Conservation (phyloP, 2,888 invertebrate species). For the Alsophila aescularia region DNA sequence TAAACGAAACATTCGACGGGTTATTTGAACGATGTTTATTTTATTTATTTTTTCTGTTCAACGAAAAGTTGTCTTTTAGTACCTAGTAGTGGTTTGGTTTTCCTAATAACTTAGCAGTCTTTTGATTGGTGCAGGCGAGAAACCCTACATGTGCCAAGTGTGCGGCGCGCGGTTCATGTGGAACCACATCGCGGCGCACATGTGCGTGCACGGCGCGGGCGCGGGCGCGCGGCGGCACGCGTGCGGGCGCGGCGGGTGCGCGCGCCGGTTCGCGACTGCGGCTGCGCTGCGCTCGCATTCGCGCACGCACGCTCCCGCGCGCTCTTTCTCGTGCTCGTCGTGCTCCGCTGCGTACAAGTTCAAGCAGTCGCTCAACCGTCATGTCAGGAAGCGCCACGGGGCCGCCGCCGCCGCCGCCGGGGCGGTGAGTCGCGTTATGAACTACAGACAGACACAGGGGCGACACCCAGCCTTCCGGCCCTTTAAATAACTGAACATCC, state of each 20-base stretch:
- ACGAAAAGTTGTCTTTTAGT: too few relatives aligned
- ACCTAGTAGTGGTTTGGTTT: too few relatives aligned
- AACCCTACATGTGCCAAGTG: conserved; percentile 68
- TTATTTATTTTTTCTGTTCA: too few relatives aligned
- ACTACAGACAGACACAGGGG: too few relatives aligned
- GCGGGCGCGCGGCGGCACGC: conserved; percentile 46
- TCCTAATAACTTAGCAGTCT: too few relatives aligned
- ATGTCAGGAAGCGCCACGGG: conserved; percentile 55
- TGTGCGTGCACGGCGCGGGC: conserved; percentile 35
- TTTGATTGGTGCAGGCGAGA: conserved; percentile 47
- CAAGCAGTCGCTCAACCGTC: conserved; percentile 67
- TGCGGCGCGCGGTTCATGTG: conserved; percentile 69
- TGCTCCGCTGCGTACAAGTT: conserved; percentile 57
- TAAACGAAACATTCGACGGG: too few relatives aligned
- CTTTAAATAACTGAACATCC: too few relatives aligned
- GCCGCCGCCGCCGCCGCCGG: too few relatives aligned
- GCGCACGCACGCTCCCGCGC: conserved; percentile 33
- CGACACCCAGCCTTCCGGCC: too few relatives aligned
- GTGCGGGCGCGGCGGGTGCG: conserved; percentile 44
- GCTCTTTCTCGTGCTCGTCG: conserved; percentile 36
- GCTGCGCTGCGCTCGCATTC: conserved; percentile 42
- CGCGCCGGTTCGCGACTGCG: conserved; percentile 35
- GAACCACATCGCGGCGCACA: conserved; percentile 68
- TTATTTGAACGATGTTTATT: too few relatives aligned
- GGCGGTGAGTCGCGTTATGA: neutral